A percentile compares a stretch with the other conserved stretches of the same genome.
Conservation (phyloP, 2,113 vertebrate genomes). For the Dinomys branickii region DNA sequence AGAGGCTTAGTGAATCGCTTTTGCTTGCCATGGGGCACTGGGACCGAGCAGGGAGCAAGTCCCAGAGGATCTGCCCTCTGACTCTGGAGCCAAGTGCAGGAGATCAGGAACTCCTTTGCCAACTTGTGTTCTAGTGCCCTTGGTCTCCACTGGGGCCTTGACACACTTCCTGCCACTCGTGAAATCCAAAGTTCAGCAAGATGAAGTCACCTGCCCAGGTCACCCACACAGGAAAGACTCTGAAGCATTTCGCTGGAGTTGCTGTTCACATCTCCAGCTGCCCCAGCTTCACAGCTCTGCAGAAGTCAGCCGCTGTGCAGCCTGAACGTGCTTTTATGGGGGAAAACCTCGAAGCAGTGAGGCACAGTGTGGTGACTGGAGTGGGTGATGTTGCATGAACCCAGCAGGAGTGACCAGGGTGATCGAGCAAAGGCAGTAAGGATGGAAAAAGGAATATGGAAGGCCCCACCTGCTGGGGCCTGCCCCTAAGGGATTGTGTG, state of each 20-base stretch:
- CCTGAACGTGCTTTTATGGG: neutral
- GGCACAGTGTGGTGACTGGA: accelerated
- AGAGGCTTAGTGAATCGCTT: neutral
- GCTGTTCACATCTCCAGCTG: neutral
- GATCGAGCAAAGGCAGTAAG: no score
- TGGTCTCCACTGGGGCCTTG: neutral
- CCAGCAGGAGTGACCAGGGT: no score
- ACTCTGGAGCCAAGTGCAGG: neutral
- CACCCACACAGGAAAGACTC: accelerated
- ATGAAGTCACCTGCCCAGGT: neutral
- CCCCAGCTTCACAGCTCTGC: neutral
- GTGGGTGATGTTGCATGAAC: accelerated
- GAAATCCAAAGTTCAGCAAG: neutral
- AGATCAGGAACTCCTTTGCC: neutral
- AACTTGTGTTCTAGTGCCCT: accelerated
- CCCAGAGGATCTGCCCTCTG: no score
- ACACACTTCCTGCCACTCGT: no score
- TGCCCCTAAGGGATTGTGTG: neutral
- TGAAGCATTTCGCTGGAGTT: accelerated
- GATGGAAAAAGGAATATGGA: neutral
- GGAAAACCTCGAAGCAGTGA: neutral
- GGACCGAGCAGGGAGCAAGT: neutral
- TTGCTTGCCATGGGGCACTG: neutral
- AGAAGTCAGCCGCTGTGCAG: neutral
- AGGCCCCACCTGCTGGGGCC: neutral